phyloP scores from a whole-genome alignment of 1,140 invertebrate species.

The Sipha flava region DNA sequence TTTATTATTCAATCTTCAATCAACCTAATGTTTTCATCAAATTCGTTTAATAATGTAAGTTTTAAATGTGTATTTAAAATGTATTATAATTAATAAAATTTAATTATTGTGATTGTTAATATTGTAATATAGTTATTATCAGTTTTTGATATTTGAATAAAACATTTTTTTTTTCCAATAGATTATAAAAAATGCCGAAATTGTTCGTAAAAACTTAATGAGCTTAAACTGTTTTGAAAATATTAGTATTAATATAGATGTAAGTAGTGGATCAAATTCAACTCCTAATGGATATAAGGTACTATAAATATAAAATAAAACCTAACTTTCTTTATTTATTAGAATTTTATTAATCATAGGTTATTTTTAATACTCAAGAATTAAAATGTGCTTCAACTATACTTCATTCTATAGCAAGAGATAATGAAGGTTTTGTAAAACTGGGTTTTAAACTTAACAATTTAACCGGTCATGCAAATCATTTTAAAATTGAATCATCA shows the following conservation, averaged over 20 bases:
- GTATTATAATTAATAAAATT: not conserved
- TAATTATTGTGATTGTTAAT: too few species aligned
- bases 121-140: not conserved
- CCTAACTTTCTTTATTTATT: slow-evolving; percentile 40
- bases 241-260: slow-evolving; percentile 72
- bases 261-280: slow-evolving; percentile 60
- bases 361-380: slow-evolving; percentile 74
- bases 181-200: slow-evolving; percentile 39
- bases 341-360: slow-evolving; percentile 48
- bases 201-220: slow-evolving; percentile 61
- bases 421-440: slow-evolving; percentile 79
- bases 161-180: not conserved
- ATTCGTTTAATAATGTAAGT: slow-evolving; percentile 6
- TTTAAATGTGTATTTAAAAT: not conserved
- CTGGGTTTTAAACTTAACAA: slow-evolving; percentile 63
- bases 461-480: slow-evolving; percentile 60
- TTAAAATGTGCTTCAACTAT: slow-evolving; percentile 74
- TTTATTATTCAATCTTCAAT: slow-evolving; percentile 10
- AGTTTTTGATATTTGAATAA: not conserved
- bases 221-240: slow-evolving; percentile 73
- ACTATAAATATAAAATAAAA: slow-evolving; percentile 72
- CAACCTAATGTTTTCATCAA: slow-evolving; percentile 14
- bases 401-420: slow-evolving; percentile 59
- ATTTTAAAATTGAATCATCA: slow-evolving; percentile 50
- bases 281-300: slow-evolving; percentile 68